Evolutionary conservation across 1,140 invertebrate genomes (phyloP).

Genomic region (Holotrichia oblita): DNA sequence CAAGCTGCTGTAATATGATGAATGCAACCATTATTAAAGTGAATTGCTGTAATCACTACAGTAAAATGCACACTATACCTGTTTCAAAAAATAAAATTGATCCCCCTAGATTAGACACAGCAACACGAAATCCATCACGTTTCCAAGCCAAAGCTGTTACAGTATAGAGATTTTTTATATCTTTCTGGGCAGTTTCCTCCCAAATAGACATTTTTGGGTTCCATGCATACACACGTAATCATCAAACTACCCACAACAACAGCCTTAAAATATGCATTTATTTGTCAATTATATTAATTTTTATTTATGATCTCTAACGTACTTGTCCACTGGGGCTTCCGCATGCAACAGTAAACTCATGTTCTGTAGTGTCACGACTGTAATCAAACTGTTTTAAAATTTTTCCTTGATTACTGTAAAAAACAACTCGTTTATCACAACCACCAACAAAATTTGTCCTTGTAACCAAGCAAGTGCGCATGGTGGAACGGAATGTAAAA

Average conservation of each 20-base stretch:
- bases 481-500: conserved; percentile 82
- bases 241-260: conserved; percentile 93
- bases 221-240: conserved; percentile 87
- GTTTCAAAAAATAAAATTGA: conserved; percentile 88
- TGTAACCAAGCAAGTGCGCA: conserved; percentile 86
- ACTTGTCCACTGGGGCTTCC: conserved; percentile 87
- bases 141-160: conserved; percentile 91
- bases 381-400: conserved; percentile 88
- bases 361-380: conserved; percentile 75
- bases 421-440: conserved; percentile 83
- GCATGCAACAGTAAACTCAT: conserved; percentile 83
- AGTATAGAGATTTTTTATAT: conserved; percentile 88
- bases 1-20: background rate
- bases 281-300: background rate
- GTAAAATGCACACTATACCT: conserved; percentile 46
- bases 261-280: conserved; percentile 63
- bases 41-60: no score
- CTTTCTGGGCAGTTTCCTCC: conserved; percentile 81
- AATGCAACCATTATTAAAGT: no score
- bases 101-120: conserved; percentile 82
- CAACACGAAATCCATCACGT: conserved; percentile 83
- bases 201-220: conserved; percentile 78
- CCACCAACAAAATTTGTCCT: conserved; percentile 83
- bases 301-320: background rate
- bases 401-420: conserved; percentile 81